Base-by-base conservation (phyloP, 2,888 invertebrate species). In the Stenolophus ochropezus region DNA sequence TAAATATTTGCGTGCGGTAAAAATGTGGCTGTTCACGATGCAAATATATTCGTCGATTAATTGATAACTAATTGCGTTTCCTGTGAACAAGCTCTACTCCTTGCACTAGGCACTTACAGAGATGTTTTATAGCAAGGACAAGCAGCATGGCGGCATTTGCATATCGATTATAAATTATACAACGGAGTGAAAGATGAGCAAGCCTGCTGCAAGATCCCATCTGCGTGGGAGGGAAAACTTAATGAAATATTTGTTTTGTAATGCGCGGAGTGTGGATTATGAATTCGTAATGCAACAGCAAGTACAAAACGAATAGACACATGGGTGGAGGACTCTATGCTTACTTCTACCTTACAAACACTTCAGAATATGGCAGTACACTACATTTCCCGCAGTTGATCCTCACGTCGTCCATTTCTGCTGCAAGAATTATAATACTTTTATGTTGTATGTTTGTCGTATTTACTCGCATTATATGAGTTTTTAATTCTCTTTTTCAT, bases 11-110 rank as follows among this genome's bases (percentile, higher is more conserved):
- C 16, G 5, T 51, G 16, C 14, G 8, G 1, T 4, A 51, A 51
- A 16, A 51, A 51, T 51, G 14, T 1, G 6, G 14, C 51, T 51
- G 51, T 20, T 56, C 21, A 56, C 2, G 27, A 79, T 79, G 79
- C 69, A 79, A 79, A 79, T 79, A 79, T 79, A 79, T 79, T 79
- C 79, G 33, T 25, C 49, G 79, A 79, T 79, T 79, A 79, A 79
- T 79, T 79, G 79, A 79, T 79, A 79, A 71, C 79, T 79, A 79
- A 79, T 79, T 79, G 69, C 79, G 71, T 79, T 71, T 79, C 79
- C 51, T 71, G 65, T 18, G 65, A 27, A 69, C 65, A 33, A 33
- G 65, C 33, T 27, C 18, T 14, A 14, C 5, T 16, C 14, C 65
- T 69, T n/a, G 65, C 65, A 69, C 65, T 69, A 14, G 18, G 18